Conservation (phyloP, 1,140 invertebrate genomes). For the Olivierus martensii region DNA sequence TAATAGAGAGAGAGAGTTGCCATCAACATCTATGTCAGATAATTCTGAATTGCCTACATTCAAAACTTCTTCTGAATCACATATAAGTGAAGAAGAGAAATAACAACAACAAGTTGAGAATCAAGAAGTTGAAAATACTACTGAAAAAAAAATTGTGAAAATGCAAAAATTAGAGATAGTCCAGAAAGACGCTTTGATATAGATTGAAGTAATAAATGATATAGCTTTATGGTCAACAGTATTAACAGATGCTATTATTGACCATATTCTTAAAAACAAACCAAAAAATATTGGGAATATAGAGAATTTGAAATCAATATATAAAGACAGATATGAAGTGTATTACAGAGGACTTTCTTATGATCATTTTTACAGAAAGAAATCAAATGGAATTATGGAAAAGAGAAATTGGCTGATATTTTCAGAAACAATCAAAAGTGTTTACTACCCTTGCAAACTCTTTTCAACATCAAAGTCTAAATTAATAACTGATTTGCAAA, state of each 20-base stretch:
- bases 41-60: not conserved
- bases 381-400: constrained; percentile 2
- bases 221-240: not conserved
- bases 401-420: not conserved
- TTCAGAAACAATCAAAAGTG: constrained; percentile 6
- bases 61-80: not conserved
- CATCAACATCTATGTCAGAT: not conserved
- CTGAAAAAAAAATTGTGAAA: not conserved
- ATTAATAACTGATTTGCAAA: constrained; percentile 2
- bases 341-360: constrained; percentile 5
- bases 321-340: constrained; percentile 5
- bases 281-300: not conserved
- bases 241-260: not conserved
- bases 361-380: constrained; percentile 1
- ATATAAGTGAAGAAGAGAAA: not conserved
- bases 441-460: constrained; percentile 4
- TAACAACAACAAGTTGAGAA: not conserved
- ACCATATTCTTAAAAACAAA: not conserved
- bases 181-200: too few relatives aligned
- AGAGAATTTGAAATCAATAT: constrained; percentile 1
- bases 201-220: too few relatives aligned
- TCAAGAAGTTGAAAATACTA: not conserved
- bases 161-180: too few relatives aligned
- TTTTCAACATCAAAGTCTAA: constrained; percentile 1
- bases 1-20: not conserved